A percentile compares a stretch with the other conserved stretches of the same genome.
These are phyloP conservation scores for Ceratina japonica DNA, from an alignment of 1,140 invertebrate genomes.

Conservation along the genomic window DNA sequence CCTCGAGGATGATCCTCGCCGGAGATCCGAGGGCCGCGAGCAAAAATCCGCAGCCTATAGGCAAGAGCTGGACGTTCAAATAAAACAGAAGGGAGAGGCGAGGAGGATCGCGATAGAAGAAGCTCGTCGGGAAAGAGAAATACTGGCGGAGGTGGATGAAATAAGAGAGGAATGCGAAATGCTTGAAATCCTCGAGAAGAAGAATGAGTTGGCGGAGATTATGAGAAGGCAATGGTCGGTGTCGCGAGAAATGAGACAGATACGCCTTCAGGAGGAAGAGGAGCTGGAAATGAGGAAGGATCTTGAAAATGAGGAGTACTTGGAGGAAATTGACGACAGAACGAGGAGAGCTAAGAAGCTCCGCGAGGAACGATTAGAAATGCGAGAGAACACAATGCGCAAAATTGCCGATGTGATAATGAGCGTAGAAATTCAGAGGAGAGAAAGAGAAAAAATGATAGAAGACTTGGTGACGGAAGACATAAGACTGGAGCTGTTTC, in stretches of 20 bases:
- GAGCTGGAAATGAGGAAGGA: constrained; percentile 40
- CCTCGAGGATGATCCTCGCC: constrained; percentile 15
- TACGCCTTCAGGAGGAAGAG: constrained; percentile 31
- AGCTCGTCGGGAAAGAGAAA: constrained; percentile 54
- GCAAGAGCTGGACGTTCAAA: constrained; percentile 58
- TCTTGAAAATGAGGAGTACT: constrained; percentile 46
- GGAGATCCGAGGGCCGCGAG: background rate
- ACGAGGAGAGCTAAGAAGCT: background rate
- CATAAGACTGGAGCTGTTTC: constrained; percentile 46
- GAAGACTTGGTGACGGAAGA: constrained; percentile 67
- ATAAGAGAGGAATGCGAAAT: constrained; percentile 57
- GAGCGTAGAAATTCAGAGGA: constrained; percentile 36
- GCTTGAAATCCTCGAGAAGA: constrained; percentile 25
- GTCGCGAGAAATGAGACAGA: constrained; percentile 52
- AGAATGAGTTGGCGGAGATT: constrained; percentile 43
- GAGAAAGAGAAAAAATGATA: constrained; percentile 55
- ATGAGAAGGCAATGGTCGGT: constrained; percentile 52
- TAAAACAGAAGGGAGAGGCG: constrained; percentile 53
- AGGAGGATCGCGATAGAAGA: constrained; percentile 42
- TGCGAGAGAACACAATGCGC: constrained; percentile 50
- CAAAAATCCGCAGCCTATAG: constrained; percentile 49
- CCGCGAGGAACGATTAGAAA: constrained; percentile 26
- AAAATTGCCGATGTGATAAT: constrained; percentile 54
- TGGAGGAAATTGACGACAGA: constrained; percentile 51
- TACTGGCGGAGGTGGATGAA: constrained; percentile 59